Evolutionary conservation across 2,888 invertebrate genomes (phyloP).

Genomic region (Patella depressa): DNA sequence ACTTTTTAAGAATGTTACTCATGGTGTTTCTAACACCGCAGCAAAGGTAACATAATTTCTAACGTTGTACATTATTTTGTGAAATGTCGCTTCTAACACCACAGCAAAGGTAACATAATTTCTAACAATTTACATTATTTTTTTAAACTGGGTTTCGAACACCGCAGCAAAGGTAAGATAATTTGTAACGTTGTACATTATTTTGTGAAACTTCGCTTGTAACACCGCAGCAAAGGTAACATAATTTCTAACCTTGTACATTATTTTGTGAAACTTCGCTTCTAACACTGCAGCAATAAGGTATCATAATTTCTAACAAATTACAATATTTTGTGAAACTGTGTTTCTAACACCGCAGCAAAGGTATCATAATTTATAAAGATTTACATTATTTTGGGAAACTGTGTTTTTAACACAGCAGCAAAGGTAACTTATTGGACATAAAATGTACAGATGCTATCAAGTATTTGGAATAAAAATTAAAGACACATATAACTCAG

Average conservation of each 20-base stretch:
- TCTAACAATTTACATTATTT: background rate
- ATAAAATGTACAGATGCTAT: background rate
- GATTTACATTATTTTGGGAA: background rate
- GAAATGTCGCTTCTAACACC: constrained; percentile 78
- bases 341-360: constrained; percentile 76
- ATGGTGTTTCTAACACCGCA: constrained; percentile 96
- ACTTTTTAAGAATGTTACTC: constrained; percentile 94
- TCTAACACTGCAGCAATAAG: constrained; percentile 94
- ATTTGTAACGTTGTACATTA: no score
- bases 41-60: constrained; percentile 82
- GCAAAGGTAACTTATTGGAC: no score
- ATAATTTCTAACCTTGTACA: background rate
- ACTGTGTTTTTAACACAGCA: no score
- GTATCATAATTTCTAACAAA: constrained; percentile 74
- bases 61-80: background rate
- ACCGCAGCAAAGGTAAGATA: constrained; percentile 91
- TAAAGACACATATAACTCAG: no score
- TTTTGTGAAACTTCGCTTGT: no score
- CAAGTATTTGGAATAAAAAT: background rate
- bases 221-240: no score
- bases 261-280: background rate
- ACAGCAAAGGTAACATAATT: constrained; percentile 87
- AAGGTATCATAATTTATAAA: background rate
- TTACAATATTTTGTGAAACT: background rate
- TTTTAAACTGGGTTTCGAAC: constrained; percentile 80